phyloP scores from a whole-genome alignment of 2,888 invertebrate species.

The Nymphalis c-album region DNA sequence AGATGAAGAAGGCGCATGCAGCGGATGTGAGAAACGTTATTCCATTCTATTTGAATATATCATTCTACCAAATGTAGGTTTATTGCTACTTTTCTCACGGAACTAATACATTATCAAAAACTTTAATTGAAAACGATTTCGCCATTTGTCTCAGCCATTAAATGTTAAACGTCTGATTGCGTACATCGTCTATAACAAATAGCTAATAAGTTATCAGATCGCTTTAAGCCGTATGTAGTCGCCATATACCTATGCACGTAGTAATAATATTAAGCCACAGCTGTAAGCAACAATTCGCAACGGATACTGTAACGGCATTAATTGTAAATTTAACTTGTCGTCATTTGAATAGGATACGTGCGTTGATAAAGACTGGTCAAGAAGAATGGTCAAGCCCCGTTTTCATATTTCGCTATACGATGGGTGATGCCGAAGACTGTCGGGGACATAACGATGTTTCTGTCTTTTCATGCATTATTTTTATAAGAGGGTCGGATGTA shows the following conservation, averaged over 20 bases:
- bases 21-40: slow-evolving; percentile 75
- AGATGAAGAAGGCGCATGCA: slow-evolving; percentile 69
- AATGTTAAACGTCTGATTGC: slow-evolving; percentile 58
- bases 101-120: slow-evolving; percentile 78
- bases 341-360: slow-evolving; percentile 51
- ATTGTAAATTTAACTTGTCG: slow-evolving; percentile 53
- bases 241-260: not conserved
- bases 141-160: slow-evolving; percentile 71
- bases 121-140: slow-evolving; percentile 76
- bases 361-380: slow-evolving; percentile 53
- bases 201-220: slow-evolving; percentile 7
- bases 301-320: slow-evolving; percentile 48
- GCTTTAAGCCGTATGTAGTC: not conserved
- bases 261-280: slow-evolving; percentile 46
- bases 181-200: slow-evolving; percentile 41
- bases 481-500: slow-evolving; percentile 71
- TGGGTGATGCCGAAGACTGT: slow-evolving; percentile 65
- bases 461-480: slow-evolving; percentile 77
- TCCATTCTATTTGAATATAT: slow-evolving; percentile 79
- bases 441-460: slow-evolving; percentile 68
- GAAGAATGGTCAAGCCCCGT: slow-evolving; percentile 67
- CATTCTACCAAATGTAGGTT: slow-evolving; percentile 78
- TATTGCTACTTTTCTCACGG: slow-evolving; percentile 81
- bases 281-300: slow-evolving; percentile 58
- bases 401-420: slow-evolving; percentile 66